Percentiles rank a stretch among this genome's conserved stretches.
Conservation (phyloP, 2,113 vertebrate species). For the Scomber colias region DNA sequence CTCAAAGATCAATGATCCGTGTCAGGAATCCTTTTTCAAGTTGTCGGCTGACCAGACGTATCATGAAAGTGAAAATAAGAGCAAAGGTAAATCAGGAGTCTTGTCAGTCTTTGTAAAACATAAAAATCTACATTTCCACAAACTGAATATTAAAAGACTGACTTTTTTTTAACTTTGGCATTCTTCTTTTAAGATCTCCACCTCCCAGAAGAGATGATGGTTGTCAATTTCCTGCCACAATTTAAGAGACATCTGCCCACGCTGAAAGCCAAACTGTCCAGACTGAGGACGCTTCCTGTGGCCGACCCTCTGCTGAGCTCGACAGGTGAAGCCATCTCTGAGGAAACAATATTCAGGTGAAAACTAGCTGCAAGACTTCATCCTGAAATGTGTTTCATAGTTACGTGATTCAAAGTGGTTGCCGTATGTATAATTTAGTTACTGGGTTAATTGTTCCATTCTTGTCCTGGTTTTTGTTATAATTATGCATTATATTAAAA, state of each 20-base stretch:
- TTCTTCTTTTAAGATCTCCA: slow-evolving; percentile 66
- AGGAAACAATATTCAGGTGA: slow-evolving; percentile 76
- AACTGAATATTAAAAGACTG: not conserved
- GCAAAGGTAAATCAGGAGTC: slow-evolving; percentile 28
- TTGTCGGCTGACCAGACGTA: slow-evolving; percentile 23
- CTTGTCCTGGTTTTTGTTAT: not conserved
- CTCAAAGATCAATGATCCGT: slow-evolving; percentile 19
- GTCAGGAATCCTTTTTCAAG: slow-evolving; percentile 73
- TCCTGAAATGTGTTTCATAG: not conserved
- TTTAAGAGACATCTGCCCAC: slow-evolving; percentile 78
- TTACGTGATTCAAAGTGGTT: not conserved
- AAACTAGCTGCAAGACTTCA: not conserved
- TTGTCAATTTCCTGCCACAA: slow-evolving; percentile 53
- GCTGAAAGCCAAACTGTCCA: slow-evolving; percentile 66
- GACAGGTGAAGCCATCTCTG: slow-evolving; percentile 46
- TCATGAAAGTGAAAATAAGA: slow-evolving; percentile 21
- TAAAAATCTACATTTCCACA: not conserved
- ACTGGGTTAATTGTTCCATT: not conserved
- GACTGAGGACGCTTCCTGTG: slow-evolving; percentile 76
- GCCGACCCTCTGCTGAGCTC: slow-evolving; percentile 73
- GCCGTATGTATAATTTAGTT: not conserved
- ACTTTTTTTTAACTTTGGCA: not conserved
- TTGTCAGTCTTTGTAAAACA: not conserved
- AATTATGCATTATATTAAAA: not conserved
- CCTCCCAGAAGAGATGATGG: slow-evolving; percentile 74